Percentiles rank a stretch among this genome's conserved stretches.
phyloP scores from a whole-genome alignment of 2,113 vertebrate species.

The Indicator indicator region DNA sequence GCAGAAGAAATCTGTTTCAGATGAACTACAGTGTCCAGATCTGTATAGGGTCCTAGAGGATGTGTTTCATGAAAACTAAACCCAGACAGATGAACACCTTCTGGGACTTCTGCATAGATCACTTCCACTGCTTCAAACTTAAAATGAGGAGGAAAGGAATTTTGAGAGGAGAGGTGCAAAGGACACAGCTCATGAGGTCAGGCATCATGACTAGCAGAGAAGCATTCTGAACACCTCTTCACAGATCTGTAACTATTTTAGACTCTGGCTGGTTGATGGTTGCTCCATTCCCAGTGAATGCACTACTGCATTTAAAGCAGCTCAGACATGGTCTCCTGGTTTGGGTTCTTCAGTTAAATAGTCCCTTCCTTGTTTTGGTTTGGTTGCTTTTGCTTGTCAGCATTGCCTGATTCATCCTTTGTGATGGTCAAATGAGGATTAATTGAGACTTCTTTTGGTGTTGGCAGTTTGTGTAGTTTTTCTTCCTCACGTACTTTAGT shows the following conservation, averaged over 20 bases:
- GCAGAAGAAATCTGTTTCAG: not conserved
- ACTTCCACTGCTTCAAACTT: not conserved
- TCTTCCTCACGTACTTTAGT: not conserved
- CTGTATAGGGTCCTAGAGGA: not conserved
- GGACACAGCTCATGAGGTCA: not conserved
- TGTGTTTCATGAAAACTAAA: not conserved
- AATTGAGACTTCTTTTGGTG: not conserved
- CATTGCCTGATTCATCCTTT: not conserved
- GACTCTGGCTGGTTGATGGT: not conserved
- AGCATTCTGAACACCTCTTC: not conserved
- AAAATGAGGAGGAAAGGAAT: not conserved
- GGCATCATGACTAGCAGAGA: not conserved
- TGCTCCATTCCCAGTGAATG: fast-evolving
- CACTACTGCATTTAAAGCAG: not conserved
- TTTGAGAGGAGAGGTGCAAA: not conserved
- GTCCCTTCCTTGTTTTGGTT: not conserved
- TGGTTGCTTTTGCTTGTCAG: not conserved
- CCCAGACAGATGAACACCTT: not conserved
- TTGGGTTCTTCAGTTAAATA: not conserved
- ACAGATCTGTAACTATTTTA: fast-evolving
- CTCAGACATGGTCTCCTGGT: not conserved
- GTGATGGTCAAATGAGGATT: not conserved
- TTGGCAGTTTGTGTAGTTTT: not conserved
- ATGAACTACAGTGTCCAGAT: not conserved
- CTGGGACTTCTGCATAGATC: not conserved